A percentile compares a stretch with the other conserved stretches of the same genome.
phyloP scores from a whole-genome alignment of 2,797 vertebrate species.

The Microtus obscurus region DNA sequence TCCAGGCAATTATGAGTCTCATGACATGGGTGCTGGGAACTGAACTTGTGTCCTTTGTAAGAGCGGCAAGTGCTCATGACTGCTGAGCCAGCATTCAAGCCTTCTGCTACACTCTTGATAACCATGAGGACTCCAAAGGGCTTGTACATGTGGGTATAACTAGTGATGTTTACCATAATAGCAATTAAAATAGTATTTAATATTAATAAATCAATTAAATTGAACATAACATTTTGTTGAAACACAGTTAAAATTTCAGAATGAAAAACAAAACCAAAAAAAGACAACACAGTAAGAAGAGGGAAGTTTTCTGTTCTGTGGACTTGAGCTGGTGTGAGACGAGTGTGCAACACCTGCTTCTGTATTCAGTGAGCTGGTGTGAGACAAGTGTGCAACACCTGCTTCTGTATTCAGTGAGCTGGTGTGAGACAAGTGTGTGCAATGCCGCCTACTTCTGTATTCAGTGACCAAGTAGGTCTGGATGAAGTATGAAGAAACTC shows the following conservation, averaged over 20 bases:
- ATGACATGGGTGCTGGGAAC: neutral
- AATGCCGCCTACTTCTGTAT: neutral
- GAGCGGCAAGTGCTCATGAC: neutral
- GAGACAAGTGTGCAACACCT: accelerated
- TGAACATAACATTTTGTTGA: neutral
- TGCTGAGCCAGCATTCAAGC: neutral
- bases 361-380: neutral
- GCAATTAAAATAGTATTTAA: constrained; percentile 22
- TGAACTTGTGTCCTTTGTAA: neutral
- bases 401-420: neutral
- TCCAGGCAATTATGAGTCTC: neutral
- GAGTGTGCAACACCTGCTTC: accelerated
- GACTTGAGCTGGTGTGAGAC: neutral
- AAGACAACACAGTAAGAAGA: neutral
- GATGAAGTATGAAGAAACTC: neutral
- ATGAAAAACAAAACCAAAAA: neutral
- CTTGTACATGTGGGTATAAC: neutral
- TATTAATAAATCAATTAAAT: constrained; percentile 37
- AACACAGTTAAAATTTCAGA: constrained; percentile 44
- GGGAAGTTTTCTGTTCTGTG: neutral
- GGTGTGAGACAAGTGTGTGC: neutral
- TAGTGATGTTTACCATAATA: neutral
- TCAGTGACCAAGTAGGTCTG: neutral
- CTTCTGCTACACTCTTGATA: neutral
- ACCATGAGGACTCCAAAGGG: neutral